Percentiles rank a stretch among this genome's conserved stretches.
These are phyloP conservation scores for Philonicus albiceps DNA, from an alignment of 2,888 invertebrate species.

Conservation along the genomic window DNA sequence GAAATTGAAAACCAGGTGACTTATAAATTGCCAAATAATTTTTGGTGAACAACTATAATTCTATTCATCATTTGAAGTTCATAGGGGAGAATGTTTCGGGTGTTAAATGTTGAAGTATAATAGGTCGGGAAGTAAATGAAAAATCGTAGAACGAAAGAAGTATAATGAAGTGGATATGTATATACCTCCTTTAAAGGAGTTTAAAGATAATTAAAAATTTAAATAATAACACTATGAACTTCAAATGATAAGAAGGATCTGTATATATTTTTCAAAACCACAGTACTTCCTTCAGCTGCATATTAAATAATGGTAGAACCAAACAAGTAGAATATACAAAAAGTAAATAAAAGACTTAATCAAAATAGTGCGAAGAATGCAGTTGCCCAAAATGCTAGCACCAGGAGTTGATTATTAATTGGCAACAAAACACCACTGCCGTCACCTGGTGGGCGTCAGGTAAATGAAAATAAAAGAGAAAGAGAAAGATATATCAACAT, in stretches of 20 bases:
- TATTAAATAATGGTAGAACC: slow-evolving; percentile 45
- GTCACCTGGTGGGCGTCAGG: slow-evolving; percentile 56
- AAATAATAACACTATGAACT: neutral
- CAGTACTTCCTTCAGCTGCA: neutral
- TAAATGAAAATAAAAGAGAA: slow-evolving; percentile 47
- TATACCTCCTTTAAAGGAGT: neutral
- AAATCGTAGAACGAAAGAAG: neutral
- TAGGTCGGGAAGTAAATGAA: neutral
- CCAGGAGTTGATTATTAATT: slow-evolving; percentile 60
- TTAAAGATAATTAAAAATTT: neutral
- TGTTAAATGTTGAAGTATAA: neutral
- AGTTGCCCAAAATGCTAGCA: slow-evolving; percentile 59
- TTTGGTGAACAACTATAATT: neutral
- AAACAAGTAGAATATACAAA: slow-evolving; percentile 49
- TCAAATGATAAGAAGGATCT: slow-evolving; percentile 3
- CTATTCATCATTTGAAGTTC: neutral
- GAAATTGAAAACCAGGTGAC: slow-evolving; percentile 16
- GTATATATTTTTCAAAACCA: neutral
- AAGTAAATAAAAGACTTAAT: slow-evolving; percentile 48
- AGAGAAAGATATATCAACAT: slow-evolving; percentile 40
- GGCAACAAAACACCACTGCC: slow-evolving; percentile 61
- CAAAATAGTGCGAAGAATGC: slow-evolving; percentile 46
- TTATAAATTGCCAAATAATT: neutral
- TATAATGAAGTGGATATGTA: neutral
- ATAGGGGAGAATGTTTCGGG: neutral